Evolutionary conservation across 2,113 vertebrate species (phyloP).

Genomic region (Zosterops lateralis): DNA sequence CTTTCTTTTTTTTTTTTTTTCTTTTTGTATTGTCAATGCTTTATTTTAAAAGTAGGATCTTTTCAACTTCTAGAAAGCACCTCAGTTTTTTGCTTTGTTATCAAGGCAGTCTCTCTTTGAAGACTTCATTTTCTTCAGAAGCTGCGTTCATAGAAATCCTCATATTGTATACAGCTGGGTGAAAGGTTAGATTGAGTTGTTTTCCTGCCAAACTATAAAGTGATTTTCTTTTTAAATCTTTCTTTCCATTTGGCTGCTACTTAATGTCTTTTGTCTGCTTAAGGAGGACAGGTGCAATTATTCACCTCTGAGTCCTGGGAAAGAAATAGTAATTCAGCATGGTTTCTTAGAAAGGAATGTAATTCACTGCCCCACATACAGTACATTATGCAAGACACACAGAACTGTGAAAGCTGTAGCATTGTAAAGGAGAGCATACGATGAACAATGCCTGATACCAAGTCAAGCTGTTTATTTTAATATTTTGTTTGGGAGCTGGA

Average conservation of each 20-base stretch:
- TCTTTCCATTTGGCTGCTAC: slow-evolving; percentile 35
- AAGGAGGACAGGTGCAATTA: slow-evolving; percentile 57
- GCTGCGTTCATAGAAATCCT: background rate
- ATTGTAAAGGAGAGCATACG: background rate
- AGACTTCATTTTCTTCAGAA: background rate
- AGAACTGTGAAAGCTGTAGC: background rate
- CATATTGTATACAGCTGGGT: background rate
- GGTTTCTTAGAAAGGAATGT: background rate
- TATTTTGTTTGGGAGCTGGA: background rate
- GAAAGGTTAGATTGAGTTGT: slow-evolving; percentile 24
- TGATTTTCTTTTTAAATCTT: slow-evolving; percentile 34
- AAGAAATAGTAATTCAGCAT: slow-evolving; percentile 45
- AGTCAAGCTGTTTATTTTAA: slow-evolving; percentile 18
- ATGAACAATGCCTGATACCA: background rate
- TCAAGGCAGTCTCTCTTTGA: background rate
- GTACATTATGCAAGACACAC: slow-evolving; percentile 5
- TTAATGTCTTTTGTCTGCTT: slow-evolving; percentile 53
- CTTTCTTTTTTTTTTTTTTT: background rate
- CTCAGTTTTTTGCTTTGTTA: slow-evolving; percentile 3
- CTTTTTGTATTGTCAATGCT: background rate
- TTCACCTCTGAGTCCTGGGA: slow-evolving; percentile 36
- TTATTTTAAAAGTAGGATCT: background rate
- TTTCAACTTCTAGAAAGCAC: background rate
- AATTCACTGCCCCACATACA: background rate
- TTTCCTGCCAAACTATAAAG: slow-evolving; percentile 36